A percentile compares a stretch with the other conserved stretches of the same genome.
Evolutionary conservation across 2,113 vertebrate genomes (phyloP).

Genomic region (Alligator sinensis): DNA sequence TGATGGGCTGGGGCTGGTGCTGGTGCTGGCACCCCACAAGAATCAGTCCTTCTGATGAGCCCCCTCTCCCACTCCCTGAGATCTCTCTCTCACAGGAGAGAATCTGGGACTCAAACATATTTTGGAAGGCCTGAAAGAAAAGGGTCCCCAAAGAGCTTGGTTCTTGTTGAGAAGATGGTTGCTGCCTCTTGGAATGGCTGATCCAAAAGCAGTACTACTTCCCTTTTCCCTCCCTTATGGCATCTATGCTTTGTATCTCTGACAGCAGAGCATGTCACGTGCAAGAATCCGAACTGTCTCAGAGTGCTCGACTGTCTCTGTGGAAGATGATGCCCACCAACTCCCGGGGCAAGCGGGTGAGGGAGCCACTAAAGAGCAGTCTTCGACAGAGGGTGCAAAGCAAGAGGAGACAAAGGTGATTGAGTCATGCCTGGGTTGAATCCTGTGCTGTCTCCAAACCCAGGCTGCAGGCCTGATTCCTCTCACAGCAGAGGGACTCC

Average conservation of each 20-base stretch:
- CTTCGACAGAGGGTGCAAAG: neutral
- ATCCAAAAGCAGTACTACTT: no score
- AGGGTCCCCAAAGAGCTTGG: neutral
- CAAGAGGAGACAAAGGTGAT: constrained; percentile 65
- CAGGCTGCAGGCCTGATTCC: neutral
- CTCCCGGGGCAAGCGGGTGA: neutral
- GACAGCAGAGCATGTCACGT: constrained; percentile 24
- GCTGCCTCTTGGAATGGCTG: neutral
- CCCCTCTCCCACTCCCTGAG: neutral
- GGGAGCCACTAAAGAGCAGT: neutral
- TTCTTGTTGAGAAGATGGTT: no score
- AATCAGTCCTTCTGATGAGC: no score
- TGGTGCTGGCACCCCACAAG: neutral
- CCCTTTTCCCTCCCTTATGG: no score
- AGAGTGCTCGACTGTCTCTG: constrained; percentile 46
- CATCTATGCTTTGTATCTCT: neutral
- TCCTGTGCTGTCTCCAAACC: accelerated
- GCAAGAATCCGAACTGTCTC: constrained; percentile 25
- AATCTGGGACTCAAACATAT: neutral
- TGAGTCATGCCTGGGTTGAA: accelerated
- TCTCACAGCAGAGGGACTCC: neutral
- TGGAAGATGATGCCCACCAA: constrained; percentile 34
- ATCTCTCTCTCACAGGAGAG: neutral
- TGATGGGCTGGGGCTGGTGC: neutral
- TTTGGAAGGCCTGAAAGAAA: neutral